A percentile compares a stretch with the other conserved stretches of the same genome.
Conservation (phyloP, 2,888 invertebrate species). For the Alloplasta piceator region DNA sequence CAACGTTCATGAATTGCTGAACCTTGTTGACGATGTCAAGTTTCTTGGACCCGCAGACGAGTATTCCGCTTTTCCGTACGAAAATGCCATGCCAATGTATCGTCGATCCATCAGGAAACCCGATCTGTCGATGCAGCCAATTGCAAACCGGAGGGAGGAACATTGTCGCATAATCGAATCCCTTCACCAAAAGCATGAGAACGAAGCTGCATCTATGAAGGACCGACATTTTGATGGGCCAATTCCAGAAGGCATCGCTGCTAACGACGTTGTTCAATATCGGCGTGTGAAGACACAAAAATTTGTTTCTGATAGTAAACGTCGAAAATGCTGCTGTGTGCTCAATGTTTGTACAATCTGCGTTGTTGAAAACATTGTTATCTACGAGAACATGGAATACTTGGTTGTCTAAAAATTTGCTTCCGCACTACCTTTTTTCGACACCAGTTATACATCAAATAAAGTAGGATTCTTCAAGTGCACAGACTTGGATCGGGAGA, state of each 20-base stretch:
- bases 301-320: background rate
- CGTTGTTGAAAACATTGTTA: conserved; percentile 21
- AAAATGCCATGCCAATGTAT: conserved; percentile 33
- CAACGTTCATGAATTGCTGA: conserved; percentile 36
- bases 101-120: conserved; percentile 16
- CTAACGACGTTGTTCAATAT: conserved; percentile 11
- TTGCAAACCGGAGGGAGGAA: conserved; percentile 26
- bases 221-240: conserved; percentile 15
- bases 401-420: conserved; percentile 22
- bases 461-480: conserved; percentile 15
- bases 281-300: conserved; percentile 6
- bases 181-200: background rate
- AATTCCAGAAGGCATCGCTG: background rate
- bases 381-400: background rate
- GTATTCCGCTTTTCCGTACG: conserved; percentile 39
- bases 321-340: conserved; percentile 17
- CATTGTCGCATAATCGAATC: background rate
- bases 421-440: background rate
- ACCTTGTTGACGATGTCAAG: conserved; percentile 40
- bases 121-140: conserved; percentile 17
- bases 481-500: background rate
- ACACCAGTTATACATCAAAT: background rate
- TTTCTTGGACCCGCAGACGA: conserved; percentile 14
- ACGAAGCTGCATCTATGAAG: background rate
- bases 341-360: conserved; percentile 24